Evolutionary conservation across 2,888 invertebrate species (phyloP), one percentile per base, ranked within the genome.

Genomic region (Lithophane semibrunnea): DNA sequence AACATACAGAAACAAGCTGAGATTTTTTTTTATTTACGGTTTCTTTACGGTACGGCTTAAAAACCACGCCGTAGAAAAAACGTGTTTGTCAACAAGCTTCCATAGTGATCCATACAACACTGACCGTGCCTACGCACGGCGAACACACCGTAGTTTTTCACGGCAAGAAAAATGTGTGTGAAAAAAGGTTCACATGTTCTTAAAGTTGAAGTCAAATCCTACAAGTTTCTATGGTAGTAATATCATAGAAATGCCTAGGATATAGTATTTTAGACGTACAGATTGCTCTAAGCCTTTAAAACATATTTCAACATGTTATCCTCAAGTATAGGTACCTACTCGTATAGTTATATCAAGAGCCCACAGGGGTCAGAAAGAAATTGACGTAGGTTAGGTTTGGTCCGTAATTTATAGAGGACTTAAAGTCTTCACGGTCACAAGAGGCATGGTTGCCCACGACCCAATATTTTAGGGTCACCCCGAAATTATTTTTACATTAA

Each of bases 391-490:
- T 82, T 80, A 78, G 73, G 89, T 54, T 74, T 44, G 71, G 72
- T 83, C 70, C 76, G 85, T 91, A 90, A 93, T 93, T 93, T 93
- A 93, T 93, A 86, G 89, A 73, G 88, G 91, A 86, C 88, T 90
- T 90, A 90, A 83, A 80, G 87, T 86, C 85, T 88, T 76, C 77
- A 84, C 79, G 70, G 75, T 65, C 82, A 73, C 78, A 75, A 75
- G 66, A 76, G 60, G 63, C 65, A 73, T 83, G 72, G 77, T 49
- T 72, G 42, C 60, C 69, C 58, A 56, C 67, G 21, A 8, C 42
- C 71, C 47, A 47, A 71, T 42, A 61, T 69, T 56, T 77, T 66
- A 75, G 58, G 70, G 63, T 42, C 58, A 61, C 29, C 69, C 58
- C 44, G 42, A 84, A 69, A 70, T 85, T 73, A 82, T 86, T 78